A percentile compares a stretch with the other conserved stretches of the same genome.
These are phyloP conservation scores for Oplegnathus fasciatus DNA, from an alignment of 2,113 vertebrate genomes.

Conservation along the genomic window DNA sequence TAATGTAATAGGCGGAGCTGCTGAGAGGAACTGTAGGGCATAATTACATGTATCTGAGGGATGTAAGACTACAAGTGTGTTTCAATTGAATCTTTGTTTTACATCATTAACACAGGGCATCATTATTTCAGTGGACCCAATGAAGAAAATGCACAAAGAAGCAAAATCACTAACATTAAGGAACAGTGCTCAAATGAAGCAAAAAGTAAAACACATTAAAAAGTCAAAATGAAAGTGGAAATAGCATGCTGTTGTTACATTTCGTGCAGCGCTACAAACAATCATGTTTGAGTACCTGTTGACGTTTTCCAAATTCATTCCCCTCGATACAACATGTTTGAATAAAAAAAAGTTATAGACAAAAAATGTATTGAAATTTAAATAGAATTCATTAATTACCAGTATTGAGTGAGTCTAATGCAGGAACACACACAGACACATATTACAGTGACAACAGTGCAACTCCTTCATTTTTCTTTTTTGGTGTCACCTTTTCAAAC, in stretches of 20 bases:
- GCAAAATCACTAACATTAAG: not conserved
- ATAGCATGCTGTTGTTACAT: not conserved
- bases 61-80: not conserved
- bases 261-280: too few species aligned
- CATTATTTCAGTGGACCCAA: not conserved
- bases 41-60: constrained; percentile 38
- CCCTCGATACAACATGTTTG: not conserved
- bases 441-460: not conserved
- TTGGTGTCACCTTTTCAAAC: not conserved
- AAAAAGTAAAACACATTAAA: not conserved
- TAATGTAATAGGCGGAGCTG: constrained; percentile 38
- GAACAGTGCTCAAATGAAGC: not conserved
- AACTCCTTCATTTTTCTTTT: too few species aligned
- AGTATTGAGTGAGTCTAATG: constrained; percentile 4
- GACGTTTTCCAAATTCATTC: not conserved
- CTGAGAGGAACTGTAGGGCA: constrained; percentile 39
- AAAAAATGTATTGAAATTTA: constrained; percentile 5
- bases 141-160: not conserved
- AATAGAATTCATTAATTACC: constrained; percentile 22
- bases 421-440: not conserved
- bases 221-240: not conserved
- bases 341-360: not conserved
- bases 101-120: constrained; percentile 31
- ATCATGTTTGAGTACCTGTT: not conserved
- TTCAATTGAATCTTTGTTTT: constrained; percentile 29